Conservation (phyloP, 2,888 invertebrate species). For the Charanyca ferruginea region DNA sequence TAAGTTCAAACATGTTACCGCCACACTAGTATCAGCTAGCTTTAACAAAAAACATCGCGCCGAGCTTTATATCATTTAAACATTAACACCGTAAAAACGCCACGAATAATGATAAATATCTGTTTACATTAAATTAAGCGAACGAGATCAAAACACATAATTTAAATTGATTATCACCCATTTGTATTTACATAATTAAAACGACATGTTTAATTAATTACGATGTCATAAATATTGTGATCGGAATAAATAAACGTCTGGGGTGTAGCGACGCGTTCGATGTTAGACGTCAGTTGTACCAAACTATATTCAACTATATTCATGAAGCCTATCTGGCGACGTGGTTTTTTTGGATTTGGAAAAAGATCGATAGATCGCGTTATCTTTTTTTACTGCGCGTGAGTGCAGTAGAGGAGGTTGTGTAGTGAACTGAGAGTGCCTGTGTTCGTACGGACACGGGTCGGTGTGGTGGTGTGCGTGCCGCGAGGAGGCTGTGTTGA, state of each 20-base stretch:
- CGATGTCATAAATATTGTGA: slow-evolving; percentile 86
- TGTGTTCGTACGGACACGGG: slow-evolving; percentile 86
- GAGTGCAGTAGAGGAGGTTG: slow-evolving; percentile 91
- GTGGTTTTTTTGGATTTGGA: slow-evolving; percentile 86
- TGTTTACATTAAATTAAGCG: slow-evolving; percentile 89
- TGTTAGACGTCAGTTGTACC: slow-evolving; percentile 83
- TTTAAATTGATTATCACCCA: slow-evolving; percentile 88
- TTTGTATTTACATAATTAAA: slow-evolving; percentile 90
- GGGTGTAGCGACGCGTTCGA: slow-evolving; percentile 82
- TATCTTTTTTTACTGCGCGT: slow-evolving; percentile 90
- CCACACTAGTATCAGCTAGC: slow-evolving; percentile 72
- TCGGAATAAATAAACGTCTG: slow-evolving; percentile 81
- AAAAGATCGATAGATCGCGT: slow-evolving; percentile 90
- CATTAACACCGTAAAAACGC: slow-evolving; percentile 83
- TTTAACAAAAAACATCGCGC: slow-evolving; percentile 75
- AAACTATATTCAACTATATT: slow-evolving; percentile 87
- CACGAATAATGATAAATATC: slow-evolving; percentile 86
- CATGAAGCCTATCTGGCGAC: slow-evolving; percentile 80
- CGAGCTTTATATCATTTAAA: slow-evolving; percentile 69
- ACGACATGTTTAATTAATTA: slow-evolving; percentile 89
- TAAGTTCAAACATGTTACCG: slow-evolving; percentile 72
- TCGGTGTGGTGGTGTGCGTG: slow-evolving; percentile 81
- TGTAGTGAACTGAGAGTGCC: slow-evolving; percentile 89
- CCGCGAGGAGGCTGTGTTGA: slow-evolving; percentile 81
- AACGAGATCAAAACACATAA: slow-evolving; percentile 85